phyloP scores from a whole-genome alignment of 2,797 vertebrate species.

The Falco naumanni region DNA sequence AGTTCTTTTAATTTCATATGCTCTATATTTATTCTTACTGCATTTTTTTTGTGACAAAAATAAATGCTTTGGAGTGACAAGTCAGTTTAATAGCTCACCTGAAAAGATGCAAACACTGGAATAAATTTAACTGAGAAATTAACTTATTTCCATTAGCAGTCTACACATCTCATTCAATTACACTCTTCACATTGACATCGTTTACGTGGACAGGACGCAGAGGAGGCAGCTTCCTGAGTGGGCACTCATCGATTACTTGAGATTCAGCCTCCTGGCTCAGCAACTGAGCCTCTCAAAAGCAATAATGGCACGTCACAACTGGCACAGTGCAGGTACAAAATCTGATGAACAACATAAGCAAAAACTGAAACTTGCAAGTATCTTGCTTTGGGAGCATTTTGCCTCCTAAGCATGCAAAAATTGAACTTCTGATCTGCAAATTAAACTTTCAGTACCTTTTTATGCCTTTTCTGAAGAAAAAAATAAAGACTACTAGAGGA shows the following conservation, averaged over 20 bases:
- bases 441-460: background rate
- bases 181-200: background rate
- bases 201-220: background rate
- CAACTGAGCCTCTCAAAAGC: background rate
- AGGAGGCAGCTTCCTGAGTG: background rate
- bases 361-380: background rate
- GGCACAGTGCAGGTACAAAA: background rate
- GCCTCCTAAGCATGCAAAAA: background rate
- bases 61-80: conserved; percentile 10
- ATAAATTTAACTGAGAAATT: background rate
- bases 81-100: background rate
- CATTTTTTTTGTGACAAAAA: conserved; percentile 14
- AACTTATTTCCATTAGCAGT: background rate
- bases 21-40: conserved; percentile 13
- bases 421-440: background rate
- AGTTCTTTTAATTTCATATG: background rate
- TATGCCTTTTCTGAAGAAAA: background rate
- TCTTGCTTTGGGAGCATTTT: background rate
- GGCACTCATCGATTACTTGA: background rate
- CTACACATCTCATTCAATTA: background rate
- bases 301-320: background rate
- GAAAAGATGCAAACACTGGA: background rate
- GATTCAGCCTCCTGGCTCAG: background rate
- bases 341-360: background rate
- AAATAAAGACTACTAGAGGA: background rate